Base-by-base conservation (phyloP, 1,140 invertebrate species). In the Drosophila mayri region DNA sequence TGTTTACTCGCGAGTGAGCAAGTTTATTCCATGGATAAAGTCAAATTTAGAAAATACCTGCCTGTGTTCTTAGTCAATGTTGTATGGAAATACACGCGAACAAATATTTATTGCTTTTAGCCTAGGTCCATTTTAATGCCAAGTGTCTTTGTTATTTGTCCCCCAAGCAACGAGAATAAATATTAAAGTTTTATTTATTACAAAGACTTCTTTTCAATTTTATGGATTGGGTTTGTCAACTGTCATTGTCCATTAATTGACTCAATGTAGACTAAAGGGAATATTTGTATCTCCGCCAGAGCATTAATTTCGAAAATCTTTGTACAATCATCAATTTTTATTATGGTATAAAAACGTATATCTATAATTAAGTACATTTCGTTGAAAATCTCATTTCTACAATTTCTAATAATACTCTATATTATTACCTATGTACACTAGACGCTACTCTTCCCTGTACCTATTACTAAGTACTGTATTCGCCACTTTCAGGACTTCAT, bases 21-120 rank as follows among this genome's bases (percentile, higher is more conserved):
- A 92, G 61, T 93, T 93, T 67, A 83, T 92, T 64, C 92, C 92
- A 6, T 93, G 92, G 92, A 92, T 93, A 32, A 90, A 91, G 68
- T 90, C 91, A 9, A 93, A 93, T 74, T 84, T 93, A 79, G 85
- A 91, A 76, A 91, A 92, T 64, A 92, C 92, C 32, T 93, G 92
- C 63, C 83, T 93, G 63, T 93, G 92, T 78, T 91, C 91, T 46
- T 92, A 92, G 78, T 68, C 63, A 77, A 46, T 28, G 62, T 54
- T 58, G 35, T 71, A 58, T 65, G 46, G 5, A 41, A 63, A 71
- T 63, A 64, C 54, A 57, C 35, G 18, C 52, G 18, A 61, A 68
- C 28, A 55, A 55, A 58, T 78, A 78, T 57, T 72, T 72, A 70
- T 70, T 70, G 63, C 22, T 11, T 25, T 25, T 70, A 70, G 66